Percentiles rank a stretch among this genome's conserved stretches.
Evolutionary conservation across 1,140 invertebrate species (phyloP).

Genomic region (Hyles euphorbiae): DNA sequence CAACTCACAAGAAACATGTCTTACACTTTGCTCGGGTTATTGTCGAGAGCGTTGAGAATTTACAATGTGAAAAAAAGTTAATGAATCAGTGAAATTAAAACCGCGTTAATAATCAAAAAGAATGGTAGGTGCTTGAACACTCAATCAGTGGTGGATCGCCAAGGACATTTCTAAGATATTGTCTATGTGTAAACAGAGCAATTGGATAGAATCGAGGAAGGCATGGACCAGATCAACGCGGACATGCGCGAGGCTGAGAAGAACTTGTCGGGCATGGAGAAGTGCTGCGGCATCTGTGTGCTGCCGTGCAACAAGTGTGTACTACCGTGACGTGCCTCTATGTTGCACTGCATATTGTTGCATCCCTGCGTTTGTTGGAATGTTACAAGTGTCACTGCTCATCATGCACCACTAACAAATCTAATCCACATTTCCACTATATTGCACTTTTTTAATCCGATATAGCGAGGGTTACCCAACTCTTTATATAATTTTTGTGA

Average conservation of each 20-base stretch:
- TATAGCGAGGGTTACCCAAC: too few relatives aligned
- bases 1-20: slow-evolving; percentile 34
- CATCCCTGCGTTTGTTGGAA: background rate
- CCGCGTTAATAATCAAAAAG: slow-evolving; percentile 29
- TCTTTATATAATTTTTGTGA: too few relatives aligned
- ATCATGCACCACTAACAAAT: too few relatives aligned
- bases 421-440: too few relatives aligned
- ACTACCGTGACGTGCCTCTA: background rate
- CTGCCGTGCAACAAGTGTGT: slow-evolving; percentile 97
- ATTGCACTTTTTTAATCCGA: too few relatives aligned
- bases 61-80: slow-evolving; percentile 38
- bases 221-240: slow-evolving; percentile 99
- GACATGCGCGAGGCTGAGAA: slow-evolving; percentile 99
- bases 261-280: slow-evolving; percentile 99
- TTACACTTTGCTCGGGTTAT: slow-evolving; percentile 62
- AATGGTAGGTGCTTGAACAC: slow-evolving; percentile 49
- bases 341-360: background rate
- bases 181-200: slow-evolving; percentile 86
- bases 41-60: slow-evolving; percentile 75
- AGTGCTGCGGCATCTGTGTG: slow-evolving; percentile 98
- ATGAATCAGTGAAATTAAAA: slow-evolving; percentile 29
- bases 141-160: slow-evolving; percentile 16
- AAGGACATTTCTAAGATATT: slow-evolving; percentile 49
- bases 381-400: too few relatives aligned
- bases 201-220: slow-evolving; percentile 99